phyloP scores from a whole-genome alignment of 1,140 invertebrate genomes.

The Sinonovacula constricta region DNA sequence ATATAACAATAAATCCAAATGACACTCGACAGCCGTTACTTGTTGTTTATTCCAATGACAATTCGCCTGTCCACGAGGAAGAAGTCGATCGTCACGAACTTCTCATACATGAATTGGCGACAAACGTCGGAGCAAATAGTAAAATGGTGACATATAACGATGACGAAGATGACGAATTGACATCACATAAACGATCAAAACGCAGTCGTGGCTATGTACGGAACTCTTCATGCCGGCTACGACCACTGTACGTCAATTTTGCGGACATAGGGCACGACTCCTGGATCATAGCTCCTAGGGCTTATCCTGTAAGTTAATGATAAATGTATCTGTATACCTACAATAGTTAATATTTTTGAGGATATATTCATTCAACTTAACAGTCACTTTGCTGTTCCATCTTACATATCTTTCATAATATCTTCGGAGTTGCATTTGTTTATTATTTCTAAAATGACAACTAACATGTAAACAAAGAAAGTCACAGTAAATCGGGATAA shows the following conservation, averaged over 20 bases:
- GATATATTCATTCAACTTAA: neutral
- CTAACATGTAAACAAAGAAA: no score
- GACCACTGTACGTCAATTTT: conserved; percentile 95
- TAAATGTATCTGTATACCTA: neutral
- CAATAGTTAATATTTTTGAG: neutral
- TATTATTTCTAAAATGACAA: neutral
- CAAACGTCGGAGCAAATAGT: conserved; percentile 5
- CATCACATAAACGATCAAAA: conserved; percentile 34
- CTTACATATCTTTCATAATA: no score
- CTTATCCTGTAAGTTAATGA: conserved; percentile 89
- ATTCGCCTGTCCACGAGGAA: conserved; percentile 50
- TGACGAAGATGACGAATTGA: conserved; percentile 26
- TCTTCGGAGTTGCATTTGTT: neutral
- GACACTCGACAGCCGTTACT: conserved; percentile 67
- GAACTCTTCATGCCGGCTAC: conserved; percentile 84
- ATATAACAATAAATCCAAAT: conserved; percentile 81
- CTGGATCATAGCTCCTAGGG: conserved; percentile 98
- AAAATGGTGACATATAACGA: neutral
- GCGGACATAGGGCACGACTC: conserved; percentile 97
- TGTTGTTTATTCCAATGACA: conserved; percentile 71
- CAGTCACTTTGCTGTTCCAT: neutral
- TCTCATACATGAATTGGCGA: conserved; percentile 58
- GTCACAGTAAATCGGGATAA: no score
- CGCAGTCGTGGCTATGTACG: conserved; percentile 34
- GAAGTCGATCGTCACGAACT: conserved; percentile 61